Conservation (phyloP, 1,140 invertebrate genomes). For the Drosophila quadrilineata region DNA sequence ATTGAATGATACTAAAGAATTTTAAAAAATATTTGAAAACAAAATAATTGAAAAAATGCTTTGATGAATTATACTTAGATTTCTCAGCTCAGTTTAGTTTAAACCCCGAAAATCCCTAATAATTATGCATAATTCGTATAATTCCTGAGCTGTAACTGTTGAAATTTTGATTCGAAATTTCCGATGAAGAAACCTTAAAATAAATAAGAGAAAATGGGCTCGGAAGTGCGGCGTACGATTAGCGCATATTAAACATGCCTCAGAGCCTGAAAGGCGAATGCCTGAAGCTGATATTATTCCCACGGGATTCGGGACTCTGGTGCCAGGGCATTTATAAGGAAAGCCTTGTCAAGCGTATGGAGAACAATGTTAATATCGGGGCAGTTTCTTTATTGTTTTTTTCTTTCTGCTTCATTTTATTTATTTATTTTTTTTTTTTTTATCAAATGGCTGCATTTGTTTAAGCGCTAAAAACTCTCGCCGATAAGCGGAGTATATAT, state of each 20-base stretch:
- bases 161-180: not conserved
- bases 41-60: no score
- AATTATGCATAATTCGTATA: no score
- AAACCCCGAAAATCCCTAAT: no score
- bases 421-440: no score
- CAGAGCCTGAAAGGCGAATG: no score
- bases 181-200: conserved; percentile 7
- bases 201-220: conserved; percentile 36
- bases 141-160: not conserved
- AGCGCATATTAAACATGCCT: conserved; percentile 62
- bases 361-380: conserved; percentile 31
- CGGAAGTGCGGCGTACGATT: conserved; percentile 58
- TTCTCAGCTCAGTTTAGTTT: no score
- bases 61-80: no score
- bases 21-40: no score
- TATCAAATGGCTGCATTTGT: conserved; percentile 54
- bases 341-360: conserved; percentile 21
- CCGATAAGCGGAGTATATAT: conserved; percentile 39
- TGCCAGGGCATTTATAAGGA: conserved; percentile 16
- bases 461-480: conserved; percentile 54
- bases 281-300: conserved; percentile 66
- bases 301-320: conserved; percentile 44
- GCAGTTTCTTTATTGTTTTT: no score
- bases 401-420: not conserved
- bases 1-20: no score